Conservation (phyloP, 2,113 vertebrate genomes). For the Heptranchias perlo region DNA sequence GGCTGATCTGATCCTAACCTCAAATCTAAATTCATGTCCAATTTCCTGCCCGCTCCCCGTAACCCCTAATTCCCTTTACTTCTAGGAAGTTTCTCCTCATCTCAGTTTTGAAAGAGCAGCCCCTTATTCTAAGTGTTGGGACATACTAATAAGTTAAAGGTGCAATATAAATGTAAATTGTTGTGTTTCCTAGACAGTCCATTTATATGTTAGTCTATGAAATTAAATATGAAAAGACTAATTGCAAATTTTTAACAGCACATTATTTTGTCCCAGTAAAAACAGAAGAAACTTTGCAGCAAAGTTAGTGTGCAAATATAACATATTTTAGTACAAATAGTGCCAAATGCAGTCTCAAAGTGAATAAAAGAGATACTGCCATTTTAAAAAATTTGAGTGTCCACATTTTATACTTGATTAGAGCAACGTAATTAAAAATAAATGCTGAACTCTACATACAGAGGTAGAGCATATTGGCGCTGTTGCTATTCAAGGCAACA, state of each 20-base stretch:
- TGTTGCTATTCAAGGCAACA: constrained; percentile 8
- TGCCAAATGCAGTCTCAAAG: not conserved
- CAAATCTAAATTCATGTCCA: no score
- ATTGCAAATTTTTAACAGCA: not conserved
- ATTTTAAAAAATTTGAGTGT: not conserved
- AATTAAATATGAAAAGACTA: not conserved
- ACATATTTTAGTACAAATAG: not conserved
- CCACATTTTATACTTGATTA: not conserved
- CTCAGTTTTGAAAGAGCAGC: no score
- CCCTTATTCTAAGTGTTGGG: no score
- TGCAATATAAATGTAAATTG: not conserved
- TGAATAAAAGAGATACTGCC: not conserved
- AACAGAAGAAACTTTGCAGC: not conserved
- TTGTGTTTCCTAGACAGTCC: not conserved
- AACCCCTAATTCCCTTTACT: no score
- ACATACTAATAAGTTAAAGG: not conserved
- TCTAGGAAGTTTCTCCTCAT: no score
- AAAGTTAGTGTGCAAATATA: not conserved
- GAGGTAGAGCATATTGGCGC: not conserved
- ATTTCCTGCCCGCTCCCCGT: no score
- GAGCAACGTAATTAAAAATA: not conserved
- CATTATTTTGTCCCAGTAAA: not conserved
- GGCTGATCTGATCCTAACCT: no score
- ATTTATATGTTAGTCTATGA: not conserved
- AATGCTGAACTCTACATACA: not conserved